phyloP scores from a whole-genome alignment of 2,888 invertebrate species.

The Agrochola circellaris region DNA sequence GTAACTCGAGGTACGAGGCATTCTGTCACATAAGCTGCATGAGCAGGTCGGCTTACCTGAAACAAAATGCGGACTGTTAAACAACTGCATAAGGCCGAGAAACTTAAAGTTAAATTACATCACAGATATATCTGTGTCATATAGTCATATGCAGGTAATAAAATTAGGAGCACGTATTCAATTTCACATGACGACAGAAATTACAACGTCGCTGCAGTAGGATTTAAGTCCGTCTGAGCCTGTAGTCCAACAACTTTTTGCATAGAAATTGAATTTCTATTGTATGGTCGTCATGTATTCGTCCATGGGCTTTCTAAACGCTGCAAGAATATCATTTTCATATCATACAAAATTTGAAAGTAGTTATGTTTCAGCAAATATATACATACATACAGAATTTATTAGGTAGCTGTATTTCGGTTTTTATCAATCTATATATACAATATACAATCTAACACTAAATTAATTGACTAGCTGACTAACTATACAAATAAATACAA shows the following conservation, averaged over 20 bases:
- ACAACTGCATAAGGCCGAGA: constrained; percentile 34
- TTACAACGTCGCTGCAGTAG: constrained; percentile 43
- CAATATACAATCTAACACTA: no score
- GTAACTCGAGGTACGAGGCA: constrained; percentile 74
- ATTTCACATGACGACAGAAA: constrained; percentile 57
- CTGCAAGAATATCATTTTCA: constrained; percentile 21
- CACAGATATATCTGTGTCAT: not conserved
- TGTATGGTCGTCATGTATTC: constrained; percentile 14
- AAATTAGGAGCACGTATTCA: constrained; percentile 65
- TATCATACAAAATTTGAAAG: constrained; percentile 32
- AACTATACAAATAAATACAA: no score
- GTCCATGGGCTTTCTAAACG: constrained; percentile 13
- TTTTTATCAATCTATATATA: no score
- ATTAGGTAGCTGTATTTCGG: no score
- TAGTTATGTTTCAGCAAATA: not conserved
- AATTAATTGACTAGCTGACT: no score
- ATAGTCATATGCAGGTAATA: constrained; percentile 35
- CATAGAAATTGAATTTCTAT: constrained; percentile 47
- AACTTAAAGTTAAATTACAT: constrained; percentile 32
- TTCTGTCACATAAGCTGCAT: constrained; percentile 80
- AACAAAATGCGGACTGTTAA: constrained; percentile 72
- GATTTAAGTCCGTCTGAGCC: constrained; percentile 55
- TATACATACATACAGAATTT: no score
- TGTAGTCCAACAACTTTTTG: constrained; percentile 45
- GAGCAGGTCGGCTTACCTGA: constrained; percentile 85